These are phyloP conservation scores for Leptarthrus brevirostris DNA, from an alignment of 2,888 invertebrate genomes.

Conservation along the genomic window DNA sequence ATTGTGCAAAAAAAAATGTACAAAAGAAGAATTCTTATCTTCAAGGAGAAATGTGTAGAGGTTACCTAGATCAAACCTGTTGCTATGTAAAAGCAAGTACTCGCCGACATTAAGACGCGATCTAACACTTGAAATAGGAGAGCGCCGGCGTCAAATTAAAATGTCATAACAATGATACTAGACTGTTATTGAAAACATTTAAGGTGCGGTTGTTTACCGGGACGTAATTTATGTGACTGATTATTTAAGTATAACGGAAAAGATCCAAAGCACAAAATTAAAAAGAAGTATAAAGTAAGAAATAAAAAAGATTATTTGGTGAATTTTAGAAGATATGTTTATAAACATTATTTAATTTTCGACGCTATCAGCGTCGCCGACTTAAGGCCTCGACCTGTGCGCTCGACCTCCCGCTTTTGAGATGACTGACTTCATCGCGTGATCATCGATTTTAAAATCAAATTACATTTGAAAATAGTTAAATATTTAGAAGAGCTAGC, in stretches of 20 bases:
- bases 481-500: background rate
- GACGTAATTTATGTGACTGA: background rate
- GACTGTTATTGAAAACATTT: background rate
- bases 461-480: background rate
- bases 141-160: background rate
- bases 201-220: background rate
- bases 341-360: slow-evolving; percentile 6
- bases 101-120: background rate
- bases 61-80: background rate
- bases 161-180: background rate
- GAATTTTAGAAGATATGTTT: background rate
- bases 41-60: slow-evolving; percentile 5
- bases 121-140: background rate
- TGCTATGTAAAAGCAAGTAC: background rate
- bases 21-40: background rate
- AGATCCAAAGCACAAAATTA: too few species aligned
- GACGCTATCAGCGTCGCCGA: background rate
- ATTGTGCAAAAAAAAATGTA: background rate
- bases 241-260: too few species aligned
- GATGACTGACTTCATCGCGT: background rate
- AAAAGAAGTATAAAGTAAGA: too few species aligned
- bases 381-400: too few species aligned
- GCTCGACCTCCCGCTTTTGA: background rate
- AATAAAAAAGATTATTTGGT: too few species aligned
- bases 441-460: background rate